Evolutionary conservation across 2,888 invertebrate genomes (phyloP), one percentile per base, ranked within the genome.

Genomic region (Eucriotettix oculatus): DNA sequence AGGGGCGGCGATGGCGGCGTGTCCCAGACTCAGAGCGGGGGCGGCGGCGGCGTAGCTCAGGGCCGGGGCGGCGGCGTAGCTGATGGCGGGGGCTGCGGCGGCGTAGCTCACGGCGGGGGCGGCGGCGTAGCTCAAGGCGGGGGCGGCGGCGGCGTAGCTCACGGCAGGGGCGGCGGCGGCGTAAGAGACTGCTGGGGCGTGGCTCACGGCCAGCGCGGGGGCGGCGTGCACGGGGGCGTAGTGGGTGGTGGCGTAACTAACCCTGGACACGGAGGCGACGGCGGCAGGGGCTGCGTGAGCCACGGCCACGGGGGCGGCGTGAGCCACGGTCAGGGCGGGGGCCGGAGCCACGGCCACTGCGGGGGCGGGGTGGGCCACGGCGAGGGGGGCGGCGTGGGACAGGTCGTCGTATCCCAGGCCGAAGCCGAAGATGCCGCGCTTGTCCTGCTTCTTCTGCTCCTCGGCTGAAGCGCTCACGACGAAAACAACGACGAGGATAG

Each of bases 61-160:
- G 29, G 29, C 29, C 3, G 29, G 29, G 29, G 29, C 29, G 29
- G 29, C 29, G 29, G 29, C 29, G 29, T 29, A 29, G 29, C 29
- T 29, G 29, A 29, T 29, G 53, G 63, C 63, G 55, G 54, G 44
- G 55, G 64, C 57, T 40, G 61, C 64, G 14, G 60, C 60, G 9
- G 56, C 60, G 55, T 58, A 61, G 42, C 58, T 52, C 14, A 52
- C n/a, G n/a, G 57, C 44, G n/a, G 60, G 59, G 16, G 48, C 60
- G 42, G 62, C 61, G 12, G 57, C 60, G 17, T 57, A 52, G 16
- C 61, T 44, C 54, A 76, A 72, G 2, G 79, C 79, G 0, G 80
- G 79, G 64, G 80, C 79, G 5, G 78, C 76, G 40, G 81, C 78
- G 66, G 80, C 79, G n/a, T 60, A 58, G 80, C 73, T 58, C 78